Evolutionary conservation across 2,113 vertebrate genomes (phyloP).

Genomic region (Ancistrus triradiatus): DNA sequence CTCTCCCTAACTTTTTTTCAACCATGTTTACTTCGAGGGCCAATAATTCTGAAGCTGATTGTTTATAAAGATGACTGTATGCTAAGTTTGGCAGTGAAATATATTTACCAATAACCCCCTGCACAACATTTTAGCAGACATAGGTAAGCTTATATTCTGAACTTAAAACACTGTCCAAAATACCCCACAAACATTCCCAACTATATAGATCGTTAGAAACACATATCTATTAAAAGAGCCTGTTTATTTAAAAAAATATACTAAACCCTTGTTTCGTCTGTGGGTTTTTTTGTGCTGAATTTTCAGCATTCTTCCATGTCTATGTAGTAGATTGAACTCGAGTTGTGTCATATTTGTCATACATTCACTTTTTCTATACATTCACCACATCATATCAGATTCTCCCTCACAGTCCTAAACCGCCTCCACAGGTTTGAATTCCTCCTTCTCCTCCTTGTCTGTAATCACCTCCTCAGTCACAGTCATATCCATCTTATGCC

Average conservation of each 20-base stretch:
- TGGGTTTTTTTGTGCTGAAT: too few relatives aligned
- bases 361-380: constrained; percentile 4
- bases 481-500: constrained; percentile 65
- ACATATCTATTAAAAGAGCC: background rate
- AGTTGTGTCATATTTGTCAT: background rate
- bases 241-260: background rate
- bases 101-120: constrained; percentile 13
- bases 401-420: constrained; percentile 3
- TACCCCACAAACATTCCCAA: constrained; percentile 10
- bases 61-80: background rate
- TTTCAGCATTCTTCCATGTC: background rate
- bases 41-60: too few relatives aligned
- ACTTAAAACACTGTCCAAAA: constrained; percentile 19
- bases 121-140: background rate
- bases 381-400: background rate
- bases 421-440: constrained; percentile 8
- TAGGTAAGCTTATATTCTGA: constrained; percentile 21
- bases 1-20: too few relatives aligned
- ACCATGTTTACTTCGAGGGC: too few relatives aligned
- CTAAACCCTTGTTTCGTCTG: too few relatives aligned
- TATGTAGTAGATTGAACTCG: background rate
- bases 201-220: background rate
- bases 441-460: constrained; percentile 59
- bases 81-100: constrained; percentile 3
- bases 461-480: too few relatives aligned